These are phyloP conservation scores for Neria commutata DNA, from an alignment of 2,888 invertebrate species.

Conservation along the genomic window DNA sequence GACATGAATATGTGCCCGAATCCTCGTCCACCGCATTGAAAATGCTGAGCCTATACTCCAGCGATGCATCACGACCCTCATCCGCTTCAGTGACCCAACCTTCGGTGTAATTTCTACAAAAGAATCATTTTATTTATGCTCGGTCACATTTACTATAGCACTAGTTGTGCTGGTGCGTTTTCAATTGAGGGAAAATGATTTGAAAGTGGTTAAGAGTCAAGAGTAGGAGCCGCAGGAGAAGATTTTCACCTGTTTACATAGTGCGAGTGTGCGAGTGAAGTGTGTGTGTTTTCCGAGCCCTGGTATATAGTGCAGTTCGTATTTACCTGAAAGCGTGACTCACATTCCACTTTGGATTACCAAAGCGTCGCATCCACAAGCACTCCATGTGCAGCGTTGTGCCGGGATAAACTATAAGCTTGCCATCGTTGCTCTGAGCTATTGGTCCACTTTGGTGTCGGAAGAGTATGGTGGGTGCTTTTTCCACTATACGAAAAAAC, in stretches of 20 bases:
- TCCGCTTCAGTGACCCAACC: conserved; percentile 77
- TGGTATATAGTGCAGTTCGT: too few relatives aligned
- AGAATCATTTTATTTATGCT: not conserved
- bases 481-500: conserved; percentile 77
- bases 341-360: conserved; percentile 84
- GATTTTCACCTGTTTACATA: too few relatives aligned
- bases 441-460: conserved; percentile 83
- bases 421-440: conserved; percentile 85
- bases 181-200: too few relatives aligned
- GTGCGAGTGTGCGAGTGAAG: too few relatives aligned
- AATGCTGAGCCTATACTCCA: conserved; percentile 83
- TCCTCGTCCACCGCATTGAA: conserved; percentile 82
- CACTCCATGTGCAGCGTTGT: conserved; percentile 88
- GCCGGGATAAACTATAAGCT: conserved; percentile 83
- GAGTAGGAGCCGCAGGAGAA: too few relatives aligned
- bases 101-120: conserved; percentile 71
- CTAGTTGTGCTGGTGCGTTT: too few relatives aligned
- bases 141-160: too few relatives aligned
- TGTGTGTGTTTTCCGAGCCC: too few relatives aligned
- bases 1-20: conserved; percentile 82
- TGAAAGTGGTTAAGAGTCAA: conserved; percentile 16
- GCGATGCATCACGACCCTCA: conserved; percentile 77
- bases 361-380: conserved; percentile 84
- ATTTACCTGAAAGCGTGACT: conserved; percentile 67
- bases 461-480: conserved; percentile 83